Evolutionary conservation across 2,888 invertebrate genomes (phyloP).

Genomic region (Dyspetes luteomarginatus): DNA sequence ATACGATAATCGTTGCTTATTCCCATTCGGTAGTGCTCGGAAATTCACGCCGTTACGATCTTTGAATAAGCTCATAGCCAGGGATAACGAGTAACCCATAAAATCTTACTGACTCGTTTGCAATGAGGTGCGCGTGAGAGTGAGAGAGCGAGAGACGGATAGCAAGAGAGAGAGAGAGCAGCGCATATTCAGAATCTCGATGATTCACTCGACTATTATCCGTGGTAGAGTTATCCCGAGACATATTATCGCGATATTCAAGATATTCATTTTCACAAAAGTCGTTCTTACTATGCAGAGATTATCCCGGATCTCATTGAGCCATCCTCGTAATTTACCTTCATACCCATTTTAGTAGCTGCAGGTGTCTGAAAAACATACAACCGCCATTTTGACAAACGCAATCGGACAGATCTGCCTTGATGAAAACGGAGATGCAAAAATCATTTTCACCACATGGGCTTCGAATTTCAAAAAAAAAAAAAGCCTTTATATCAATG

Average conservation of each 20-base stretch:
- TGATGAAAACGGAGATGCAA: no score
- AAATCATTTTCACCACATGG: no score
- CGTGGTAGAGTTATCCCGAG: conserved; percentile 55
- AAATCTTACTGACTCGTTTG: conserved; percentile 61
- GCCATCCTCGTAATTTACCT: conserved; percentile 57
- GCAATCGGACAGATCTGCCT: no score
- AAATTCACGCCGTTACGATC: conserved; percentile 63
- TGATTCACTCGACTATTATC: conserved; percentile 63
- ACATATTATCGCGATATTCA: conserved; percentile 59
- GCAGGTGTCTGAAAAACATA: conserved; percentile 7
- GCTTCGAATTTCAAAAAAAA: no score
- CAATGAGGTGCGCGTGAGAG: conserved; percentile 17
- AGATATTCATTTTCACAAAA: conserved; percentile 53
- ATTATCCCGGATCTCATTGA: conserved; percentile 61
- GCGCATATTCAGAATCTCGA: conserved; percentile 39
- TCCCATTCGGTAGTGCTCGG: conserved; percentile 64
- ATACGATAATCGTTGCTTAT: conserved; percentile 64
- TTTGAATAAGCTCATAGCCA: conserved; percentile 63
- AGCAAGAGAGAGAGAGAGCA: conserved; percentile 18
- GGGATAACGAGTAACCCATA: conserved; percentile 63
- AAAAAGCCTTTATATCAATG: no score
- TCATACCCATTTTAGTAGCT: conserved; percentile 33
- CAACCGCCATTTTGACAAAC: not conserved
- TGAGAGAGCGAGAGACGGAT: conserved; percentile 22
- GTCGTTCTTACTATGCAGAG: conserved; percentile 38